Evolutionary conservation across 1,140 invertebrate genomes (phyloP).

Genomic region (Sarcophaga bullata): DNA sequence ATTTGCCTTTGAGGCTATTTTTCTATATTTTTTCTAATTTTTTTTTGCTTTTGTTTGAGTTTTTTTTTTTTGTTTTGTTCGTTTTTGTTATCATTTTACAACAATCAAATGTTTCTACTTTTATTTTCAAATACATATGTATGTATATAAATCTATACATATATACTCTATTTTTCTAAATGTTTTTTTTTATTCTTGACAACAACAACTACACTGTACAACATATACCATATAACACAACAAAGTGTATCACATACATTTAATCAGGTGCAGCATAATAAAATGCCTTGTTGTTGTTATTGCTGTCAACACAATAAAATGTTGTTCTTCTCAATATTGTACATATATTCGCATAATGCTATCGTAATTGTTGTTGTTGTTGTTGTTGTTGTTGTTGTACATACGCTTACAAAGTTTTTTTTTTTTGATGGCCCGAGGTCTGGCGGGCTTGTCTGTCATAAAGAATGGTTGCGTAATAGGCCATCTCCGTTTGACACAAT

Average conservation of each 20-base stretch:
- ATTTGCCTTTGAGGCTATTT: neutral
- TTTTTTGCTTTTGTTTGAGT: no score
- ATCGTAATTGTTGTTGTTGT: neutral
- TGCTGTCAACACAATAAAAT: conserved; percentile 19
- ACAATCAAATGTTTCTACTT: neutral
- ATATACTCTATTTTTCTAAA: neutral
- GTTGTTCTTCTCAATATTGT: neutral
- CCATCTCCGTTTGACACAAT: conserved; percentile 27
- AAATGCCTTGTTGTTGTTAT: conserved; percentile 19
- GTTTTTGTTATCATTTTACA: neutral
- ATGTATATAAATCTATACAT: neutral
- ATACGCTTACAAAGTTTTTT: neutral
- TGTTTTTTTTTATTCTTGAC: neutral
- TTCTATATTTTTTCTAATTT: neutral
- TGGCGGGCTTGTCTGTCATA: no score
- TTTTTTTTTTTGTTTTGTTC: no score
- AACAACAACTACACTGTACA: neutral
- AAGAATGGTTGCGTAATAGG: conserved; percentile 32
- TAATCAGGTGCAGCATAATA: conserved; percentile 30
- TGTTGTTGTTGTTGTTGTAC: neutral
- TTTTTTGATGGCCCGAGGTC: no score
- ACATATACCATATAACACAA: no score
- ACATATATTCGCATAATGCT: neutral
- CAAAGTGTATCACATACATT: neutral
- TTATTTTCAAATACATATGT: neutral